A percentile compares a stretch with the other conserved stretches of the same genome.
Conservation (phyloP, 2,888 invertebrate genomes). For the Nomada fucata region DNA sequence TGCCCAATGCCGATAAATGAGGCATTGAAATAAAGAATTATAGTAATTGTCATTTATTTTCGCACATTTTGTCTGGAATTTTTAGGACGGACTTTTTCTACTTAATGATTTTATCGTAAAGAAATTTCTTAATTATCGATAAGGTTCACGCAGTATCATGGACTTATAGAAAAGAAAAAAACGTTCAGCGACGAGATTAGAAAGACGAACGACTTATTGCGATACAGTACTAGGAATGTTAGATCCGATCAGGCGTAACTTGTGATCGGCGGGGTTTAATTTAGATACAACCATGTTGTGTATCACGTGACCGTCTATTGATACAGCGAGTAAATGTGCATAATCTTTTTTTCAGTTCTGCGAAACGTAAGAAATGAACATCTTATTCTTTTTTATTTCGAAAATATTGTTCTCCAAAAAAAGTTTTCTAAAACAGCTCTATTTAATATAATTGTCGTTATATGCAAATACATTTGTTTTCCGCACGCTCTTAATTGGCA, state of each 20-base stretch:
- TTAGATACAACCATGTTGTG: not conserved
- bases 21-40: no score
- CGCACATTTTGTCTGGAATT: not conserved
- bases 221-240: slow-evolving; percentile 1
- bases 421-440: not conserved
- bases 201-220: not conserved
- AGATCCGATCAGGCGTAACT: not conserved
- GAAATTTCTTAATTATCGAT: not conserved
- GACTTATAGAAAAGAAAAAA: not conserved
- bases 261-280: not conserved
- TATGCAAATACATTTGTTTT: not conserved
- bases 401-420: no score
- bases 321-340: not conserved
- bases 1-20: no score
- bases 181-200: not conserved
- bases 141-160: not conserved
- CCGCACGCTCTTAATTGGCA: no score
- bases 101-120: not conserved
- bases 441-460: not conserved
- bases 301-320: not conserved
- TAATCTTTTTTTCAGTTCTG: not conserved
- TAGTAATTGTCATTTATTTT: not conserved
- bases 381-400: no score
- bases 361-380: no score
- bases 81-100: not conserved